phyloP scores from a whole-genome alignment of 2,113 vertebrate species.

The Beaufortia kweichowensis region DNA sequence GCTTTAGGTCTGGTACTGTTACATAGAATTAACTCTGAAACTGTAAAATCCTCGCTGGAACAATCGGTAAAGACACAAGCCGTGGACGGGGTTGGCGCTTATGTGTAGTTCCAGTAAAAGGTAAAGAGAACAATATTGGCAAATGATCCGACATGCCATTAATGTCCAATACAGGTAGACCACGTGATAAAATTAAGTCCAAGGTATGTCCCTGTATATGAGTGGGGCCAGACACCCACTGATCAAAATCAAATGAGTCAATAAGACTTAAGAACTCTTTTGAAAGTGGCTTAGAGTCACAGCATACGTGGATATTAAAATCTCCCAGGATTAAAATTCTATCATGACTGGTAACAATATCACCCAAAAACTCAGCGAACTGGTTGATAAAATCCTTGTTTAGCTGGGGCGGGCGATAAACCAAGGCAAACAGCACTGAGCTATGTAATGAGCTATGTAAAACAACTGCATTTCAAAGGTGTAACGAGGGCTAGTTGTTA shows the following conservation, averaged over 20 bases:
- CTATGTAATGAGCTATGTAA: not conserved
- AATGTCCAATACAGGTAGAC: not conserved
- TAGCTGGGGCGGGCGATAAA: not conserved
- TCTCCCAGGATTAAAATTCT: not conserved
- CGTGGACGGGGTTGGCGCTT: not conserved
- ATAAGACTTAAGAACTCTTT: not conserved
- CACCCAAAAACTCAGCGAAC: not conserved
- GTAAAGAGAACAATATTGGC: not conserved
- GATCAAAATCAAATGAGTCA: not conserved
- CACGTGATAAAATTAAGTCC: not conserved
- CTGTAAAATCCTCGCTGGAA: not conserved
- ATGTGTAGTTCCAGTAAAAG: not conserved
- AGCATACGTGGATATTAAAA: not conserved
- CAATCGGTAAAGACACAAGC: not conserved
- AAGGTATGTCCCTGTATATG: not conserved
- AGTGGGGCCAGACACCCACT: not conserved
- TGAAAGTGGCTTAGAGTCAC: not conserved
- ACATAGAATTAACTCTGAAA: no score
- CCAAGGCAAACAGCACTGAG: not conserved
- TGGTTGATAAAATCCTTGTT: slow-evolving; percentile 1
- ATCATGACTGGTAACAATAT: not conserved
- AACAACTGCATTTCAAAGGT: not conserved
- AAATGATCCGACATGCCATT: not conserved
- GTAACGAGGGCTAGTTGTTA: not conserved
- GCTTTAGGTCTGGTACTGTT: no score